Base-by-base conservation (phyloP, 1,140 invertebrate species). In the Planococcus citri region DNA sequence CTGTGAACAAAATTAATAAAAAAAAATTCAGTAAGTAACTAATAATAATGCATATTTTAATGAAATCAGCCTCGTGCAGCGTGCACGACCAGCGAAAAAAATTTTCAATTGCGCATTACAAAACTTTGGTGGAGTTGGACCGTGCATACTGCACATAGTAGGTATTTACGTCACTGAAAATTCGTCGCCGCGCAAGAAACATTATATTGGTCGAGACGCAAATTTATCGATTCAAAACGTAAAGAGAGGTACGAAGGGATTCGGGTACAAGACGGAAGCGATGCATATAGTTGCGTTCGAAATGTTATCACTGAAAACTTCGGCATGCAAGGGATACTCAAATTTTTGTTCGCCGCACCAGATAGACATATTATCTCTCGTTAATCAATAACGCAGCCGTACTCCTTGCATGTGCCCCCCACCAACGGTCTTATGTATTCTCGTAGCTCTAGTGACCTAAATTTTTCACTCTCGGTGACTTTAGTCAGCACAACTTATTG, bases 391-490 rank as follows among this genome's bases (percentile, higher is more conserved):
- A 51, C 41, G 17, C n/a, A 17, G 17, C 41, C 41, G 29, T n/a
- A n/a, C 41, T 17, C 17, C 41, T n/a, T n/a, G 33, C n/a, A n/a
- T n/a, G n/a, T 33, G 2, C 17, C 17, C n/a, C 10, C 17, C 41
- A 2, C 17, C 41, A 3, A 3, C 12, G 41, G 4, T 51, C n/a
- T 17, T 51, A 51, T 51, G 6, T 51, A 51, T 51, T 14, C 60
- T 10, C 21, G 60, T 25, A 64, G 60, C 60, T 64, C 60, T 64
- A 64, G 21, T 64, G 60, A 64, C 60, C 60, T 64, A 64, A 64
- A 64, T 64, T 64, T 64, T 64, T 64, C 60, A 64, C 60, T 64
- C 60, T 64, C 60, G 60, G 60, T 64, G 60, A 64, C 60, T 64
- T 64, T 25, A 64, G 22, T 64, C 60, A 64, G 21, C 25, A n/a